These are phyloP conservation scores for Labeo calbasu DNA, from an alignment of 2,797 vertebrate genomes.

Conservation along the genomic window DNA sequence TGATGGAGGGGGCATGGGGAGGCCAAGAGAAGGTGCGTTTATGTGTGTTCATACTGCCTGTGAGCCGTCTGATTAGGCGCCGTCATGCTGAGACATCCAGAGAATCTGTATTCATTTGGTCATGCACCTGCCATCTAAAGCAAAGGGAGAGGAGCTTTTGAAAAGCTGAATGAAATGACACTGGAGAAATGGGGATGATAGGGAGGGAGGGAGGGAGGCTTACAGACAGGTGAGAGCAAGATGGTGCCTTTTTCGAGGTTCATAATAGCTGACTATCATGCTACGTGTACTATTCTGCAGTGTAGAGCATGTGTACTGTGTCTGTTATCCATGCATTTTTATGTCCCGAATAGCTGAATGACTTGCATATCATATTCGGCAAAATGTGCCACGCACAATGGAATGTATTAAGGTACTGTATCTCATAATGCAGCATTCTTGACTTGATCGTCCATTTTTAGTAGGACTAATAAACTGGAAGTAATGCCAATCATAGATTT, in stretches of 20 bases:
- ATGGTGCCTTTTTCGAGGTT: neutral
- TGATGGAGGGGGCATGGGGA: constrained; percentile 21
- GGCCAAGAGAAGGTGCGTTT: constrained; percentile 29
- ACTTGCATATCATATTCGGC: neutral
- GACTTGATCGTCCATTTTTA: neutral
- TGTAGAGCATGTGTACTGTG: neutral
- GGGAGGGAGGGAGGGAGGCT: neutral
- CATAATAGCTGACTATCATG: neutral
- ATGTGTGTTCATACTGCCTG: constrained; percentile 45
- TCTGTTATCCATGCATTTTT: neutral
- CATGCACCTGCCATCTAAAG: constrained; percentile 41
- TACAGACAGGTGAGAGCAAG: constrained; percentile 53
- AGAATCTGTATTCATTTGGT: constrained; percentile 53
- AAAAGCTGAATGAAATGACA: constrained; percentile 39
- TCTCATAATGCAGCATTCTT: neutral
- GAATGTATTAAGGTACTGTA: neutral
- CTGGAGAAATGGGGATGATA: constrained; percentile 2
- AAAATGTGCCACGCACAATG: neutral
- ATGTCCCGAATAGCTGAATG: neutral
- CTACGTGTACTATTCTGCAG: neutral
- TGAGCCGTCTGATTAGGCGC: constrained; percentile 31
- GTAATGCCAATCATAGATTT: neutral
- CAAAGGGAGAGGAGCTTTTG: constrained; percentile 7
- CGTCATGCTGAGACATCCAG: constrained; percentile 36
- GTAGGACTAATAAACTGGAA: neutral